A percentile compares a stretch with the other conserved stretches of the same genome.
Conservation (phyloP, 2,888 invertebrate genomes). For the Archaeoteleia sp. region DNA sequence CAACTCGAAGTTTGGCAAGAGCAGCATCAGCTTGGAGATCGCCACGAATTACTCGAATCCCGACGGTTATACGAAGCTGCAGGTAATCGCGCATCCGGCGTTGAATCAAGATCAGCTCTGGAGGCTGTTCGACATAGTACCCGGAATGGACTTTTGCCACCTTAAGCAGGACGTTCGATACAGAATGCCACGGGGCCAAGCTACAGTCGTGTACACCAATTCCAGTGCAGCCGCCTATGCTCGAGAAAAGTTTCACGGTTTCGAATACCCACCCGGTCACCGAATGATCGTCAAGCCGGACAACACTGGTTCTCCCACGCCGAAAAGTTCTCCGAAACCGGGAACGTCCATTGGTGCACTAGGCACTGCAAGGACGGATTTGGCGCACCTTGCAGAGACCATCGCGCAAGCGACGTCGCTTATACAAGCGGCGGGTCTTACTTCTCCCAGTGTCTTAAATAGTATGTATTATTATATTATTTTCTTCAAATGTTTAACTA, state of each 20-base stretch:
- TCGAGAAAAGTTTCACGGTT: constrained; percentile 89
- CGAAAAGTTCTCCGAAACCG: constrained; percentile 64
- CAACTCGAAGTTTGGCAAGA: constrained; percentile 68
- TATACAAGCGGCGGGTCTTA: constrained; percentile 80
- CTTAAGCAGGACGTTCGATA: constrained; percentile 76
- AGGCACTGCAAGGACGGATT: constrained; percentile 76
- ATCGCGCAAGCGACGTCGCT: constrained; percentile 86
- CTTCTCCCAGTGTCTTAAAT: no score
- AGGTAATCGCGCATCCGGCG: constrained; percentile 84
- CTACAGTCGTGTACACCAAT: constrained; percentile 83
- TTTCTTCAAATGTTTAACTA: no score
- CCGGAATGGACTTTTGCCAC: constrained; percentile 82
- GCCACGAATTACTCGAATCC: constrained; percentile 71
- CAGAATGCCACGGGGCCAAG: constrained; percentile 77
- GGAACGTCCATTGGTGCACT: constrained; percentile 65
- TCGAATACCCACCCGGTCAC: constrained; percentile 94
- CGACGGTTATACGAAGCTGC: constrained; percentile 80
- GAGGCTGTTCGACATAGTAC: constrained; percentile 90
- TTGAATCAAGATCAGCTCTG: constrained; percentile 86
- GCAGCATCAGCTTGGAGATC: constrained; percentile 70
- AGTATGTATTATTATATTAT: no score
- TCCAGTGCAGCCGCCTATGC: constrained; percentile 85
- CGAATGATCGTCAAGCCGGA: constrained; percentile 85
- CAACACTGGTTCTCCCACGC: constrained; percentile 62
- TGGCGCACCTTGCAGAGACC: constrained; percentile 83